Evolutionary conservation across 2,888 invertebrate species (phyloP).

Genomic region (Hemithea aestivaria): DNA sequence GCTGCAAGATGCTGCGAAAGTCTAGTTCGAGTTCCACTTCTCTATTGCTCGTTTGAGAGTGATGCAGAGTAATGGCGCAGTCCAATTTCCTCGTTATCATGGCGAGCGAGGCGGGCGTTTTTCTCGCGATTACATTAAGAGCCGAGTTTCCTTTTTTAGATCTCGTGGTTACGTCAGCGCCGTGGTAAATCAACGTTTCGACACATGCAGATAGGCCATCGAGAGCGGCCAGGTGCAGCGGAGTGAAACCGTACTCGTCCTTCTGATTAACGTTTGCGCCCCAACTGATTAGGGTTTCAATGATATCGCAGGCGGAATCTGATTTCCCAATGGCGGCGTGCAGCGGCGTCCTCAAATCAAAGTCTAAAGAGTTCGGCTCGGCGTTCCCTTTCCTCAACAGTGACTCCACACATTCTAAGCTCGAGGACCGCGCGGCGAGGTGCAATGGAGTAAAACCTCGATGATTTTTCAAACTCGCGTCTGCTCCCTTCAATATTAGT

Average conservation of each 20-base stretch:
- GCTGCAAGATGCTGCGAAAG: slow-evolving; percentile 89
- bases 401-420: slow-evolving; percentile 89
- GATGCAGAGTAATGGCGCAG: slow-evolving; percentile 87
- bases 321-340: slow-evolving; percentile 93
- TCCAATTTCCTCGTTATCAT: slow-evolving; percentile 91
- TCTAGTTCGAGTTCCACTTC: slow-evolving; percentile 91
- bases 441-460: slow-evolving; percentile 92
- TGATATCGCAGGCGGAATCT: slow-evolving; percentile 87
- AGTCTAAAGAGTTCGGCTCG: slow-evolving; percentile 88
- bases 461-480: slow-evolving; percentile 85
- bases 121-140: slow-evolving; percentile 89
- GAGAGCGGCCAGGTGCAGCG: slow-evolving; percentile 90
- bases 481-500: slow-evolving; percentile 85
- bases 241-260: slow-evolving; percentile 92
- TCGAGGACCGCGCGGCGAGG: slow-evolving; percentile 88
- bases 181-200: slow-evolving; percentile 89
- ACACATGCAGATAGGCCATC: slow-evolving; percentile 92
- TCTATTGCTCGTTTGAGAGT: slow-evolving; percentile 87
- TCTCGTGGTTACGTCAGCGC: slow-evolving; percentile 92
- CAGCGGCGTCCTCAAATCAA: slow-evolving; percentile 88
- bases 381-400: slow-evolving; percentile 86
- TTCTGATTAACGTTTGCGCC: slow-evolving; percentile 90
- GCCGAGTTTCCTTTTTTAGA: slow-evolving; percentile 93
- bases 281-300: slow-evolving; percentile 88
- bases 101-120: slow-evolving; percentile 91